Conservation (phyloP, 2,797 vertebrate genomes). For the Chlorospingus semifuscus region DNA sequence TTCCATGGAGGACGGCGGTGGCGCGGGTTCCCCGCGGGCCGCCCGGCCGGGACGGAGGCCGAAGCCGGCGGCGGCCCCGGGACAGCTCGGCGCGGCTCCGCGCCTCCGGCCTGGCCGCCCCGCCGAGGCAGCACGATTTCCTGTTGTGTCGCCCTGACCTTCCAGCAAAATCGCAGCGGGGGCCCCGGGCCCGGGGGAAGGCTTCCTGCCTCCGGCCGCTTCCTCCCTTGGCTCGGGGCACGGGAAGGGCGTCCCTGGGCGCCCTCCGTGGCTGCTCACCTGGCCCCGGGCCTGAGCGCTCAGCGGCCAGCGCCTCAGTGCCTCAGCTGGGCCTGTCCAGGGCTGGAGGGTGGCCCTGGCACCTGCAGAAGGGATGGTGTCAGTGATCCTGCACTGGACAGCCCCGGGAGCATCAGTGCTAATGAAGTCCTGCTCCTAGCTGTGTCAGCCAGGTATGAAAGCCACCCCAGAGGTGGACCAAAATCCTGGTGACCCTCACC, state of each 20-base stretch:
- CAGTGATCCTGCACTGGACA: neutral
- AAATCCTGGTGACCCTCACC: neutral
- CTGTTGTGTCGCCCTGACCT: conserved; percentile 71
- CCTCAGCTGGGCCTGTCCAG: neutral
- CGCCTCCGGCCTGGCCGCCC: neutral
- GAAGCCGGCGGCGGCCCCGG: neutral
- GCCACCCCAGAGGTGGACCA: neutral
- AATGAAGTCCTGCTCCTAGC: rapidly evolving
- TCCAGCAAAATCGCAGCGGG: conserved; percentile 3
- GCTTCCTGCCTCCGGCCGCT: conserved; percentile 59
- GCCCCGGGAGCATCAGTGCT: rapidly evolving
- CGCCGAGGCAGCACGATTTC: conserved; percentile 43
- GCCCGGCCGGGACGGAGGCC: neutral
- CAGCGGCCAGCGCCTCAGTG: rapidly evolving
- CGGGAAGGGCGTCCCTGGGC: conserved; percentile 33
- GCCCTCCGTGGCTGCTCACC: neutral
- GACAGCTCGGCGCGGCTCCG: neutral
- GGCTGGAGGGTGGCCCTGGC: neutral
- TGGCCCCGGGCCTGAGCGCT: neutral
- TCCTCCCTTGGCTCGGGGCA: conserved; percentile 37
- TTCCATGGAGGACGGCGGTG: conserved; percentile 72
- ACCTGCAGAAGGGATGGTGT: neutral
- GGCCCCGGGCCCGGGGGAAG: conserved; percentile 28
- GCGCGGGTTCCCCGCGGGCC: neutral
- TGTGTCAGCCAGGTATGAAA: neutral